These are phyloP conservation scores for Pterocles burchelli DNA, from an alignment of 2,113 vertebrate species.

Conservation along the genomic window DNA sequence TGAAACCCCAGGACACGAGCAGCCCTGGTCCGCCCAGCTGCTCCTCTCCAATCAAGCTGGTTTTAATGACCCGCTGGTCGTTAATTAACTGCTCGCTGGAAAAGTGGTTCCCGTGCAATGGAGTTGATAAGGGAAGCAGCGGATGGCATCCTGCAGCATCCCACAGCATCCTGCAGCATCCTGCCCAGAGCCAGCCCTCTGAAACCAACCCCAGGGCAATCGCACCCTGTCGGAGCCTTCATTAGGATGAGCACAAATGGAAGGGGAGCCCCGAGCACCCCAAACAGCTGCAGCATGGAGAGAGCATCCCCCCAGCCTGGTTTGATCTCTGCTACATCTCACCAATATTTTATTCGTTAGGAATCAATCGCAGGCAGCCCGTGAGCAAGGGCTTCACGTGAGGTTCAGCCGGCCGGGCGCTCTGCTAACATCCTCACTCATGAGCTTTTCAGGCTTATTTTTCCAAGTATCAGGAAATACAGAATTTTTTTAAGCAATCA, in stretches of 20 bases:
- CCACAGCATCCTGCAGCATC: neutral
- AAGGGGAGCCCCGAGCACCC: neutral
- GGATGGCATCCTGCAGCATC: neutral
- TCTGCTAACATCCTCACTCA: neutral
- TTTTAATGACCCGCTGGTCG: neutral
- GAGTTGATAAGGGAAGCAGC: too few relatives aligned
- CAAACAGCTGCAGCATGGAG: rapidly evolving
- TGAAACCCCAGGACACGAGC: too few relatives aligned
- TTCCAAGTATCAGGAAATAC: neutral
- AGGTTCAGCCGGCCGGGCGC: neutral
- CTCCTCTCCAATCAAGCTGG: neutral
- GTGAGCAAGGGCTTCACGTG: too few relatives aligned
- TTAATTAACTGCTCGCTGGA: too few relatives aligned
- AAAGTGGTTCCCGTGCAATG: too few relatives aligned
- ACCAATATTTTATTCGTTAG: too few relatives aligned
- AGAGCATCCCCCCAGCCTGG: neutral
- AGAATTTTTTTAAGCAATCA: neutral
- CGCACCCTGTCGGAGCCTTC: neutral
- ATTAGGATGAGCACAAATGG: rapidly evolving
- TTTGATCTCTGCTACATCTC: neutral
- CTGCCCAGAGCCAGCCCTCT: neutral
- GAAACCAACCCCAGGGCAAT: neutral
- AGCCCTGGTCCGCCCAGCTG: too few relatives aligned
- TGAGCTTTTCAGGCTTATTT: neutral
- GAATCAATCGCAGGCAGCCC: too few relatives aligned